Conservation (phyloP, 2,113 vertebrate species). For the Panthera leo region DNA sequence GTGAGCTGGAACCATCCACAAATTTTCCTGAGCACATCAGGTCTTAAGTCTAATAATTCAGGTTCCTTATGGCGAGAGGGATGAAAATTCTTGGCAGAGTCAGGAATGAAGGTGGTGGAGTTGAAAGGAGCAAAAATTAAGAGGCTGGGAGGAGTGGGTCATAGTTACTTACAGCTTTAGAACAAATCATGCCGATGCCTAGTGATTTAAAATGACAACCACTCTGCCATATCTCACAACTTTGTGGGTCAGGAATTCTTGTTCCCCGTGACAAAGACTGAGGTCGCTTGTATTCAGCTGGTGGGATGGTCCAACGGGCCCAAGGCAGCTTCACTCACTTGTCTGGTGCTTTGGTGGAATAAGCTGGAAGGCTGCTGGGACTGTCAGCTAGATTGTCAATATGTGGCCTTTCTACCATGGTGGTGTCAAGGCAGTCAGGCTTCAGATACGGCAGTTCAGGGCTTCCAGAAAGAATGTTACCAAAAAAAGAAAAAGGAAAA, state of each 20-base stretch:
- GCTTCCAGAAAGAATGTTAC: not conserved
- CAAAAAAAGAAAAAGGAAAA: not conserved
- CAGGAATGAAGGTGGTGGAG: not conserved
- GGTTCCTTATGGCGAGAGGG: not conserved
- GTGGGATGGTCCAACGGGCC: not conserved
- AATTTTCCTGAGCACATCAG: not conserved
- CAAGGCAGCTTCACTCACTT: not conserved
- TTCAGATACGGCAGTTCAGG: not conserved
- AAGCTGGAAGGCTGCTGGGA: not conserved
- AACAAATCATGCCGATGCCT: not conserved
- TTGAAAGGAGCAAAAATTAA: not conserved
- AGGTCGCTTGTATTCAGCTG: not conserved
- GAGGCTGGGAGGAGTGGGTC: not conserved
- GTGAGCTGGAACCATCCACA: not conserved
- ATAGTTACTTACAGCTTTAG: not conserved
- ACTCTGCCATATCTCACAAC: not conserved
- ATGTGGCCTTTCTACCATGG: not conserved
- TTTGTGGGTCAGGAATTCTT: not conserved
- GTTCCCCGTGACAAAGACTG: not conserved
- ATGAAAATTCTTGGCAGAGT: not conserved
- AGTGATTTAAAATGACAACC: not conserved
- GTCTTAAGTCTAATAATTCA: not conserved
- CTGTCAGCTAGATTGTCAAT: not conserved
- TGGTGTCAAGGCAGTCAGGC: not conserved
- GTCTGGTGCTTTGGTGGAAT: not conserved